Conservation (phyloP, 2,113 vertebrate genomes). For the Calidris pygmaea region DNA sequence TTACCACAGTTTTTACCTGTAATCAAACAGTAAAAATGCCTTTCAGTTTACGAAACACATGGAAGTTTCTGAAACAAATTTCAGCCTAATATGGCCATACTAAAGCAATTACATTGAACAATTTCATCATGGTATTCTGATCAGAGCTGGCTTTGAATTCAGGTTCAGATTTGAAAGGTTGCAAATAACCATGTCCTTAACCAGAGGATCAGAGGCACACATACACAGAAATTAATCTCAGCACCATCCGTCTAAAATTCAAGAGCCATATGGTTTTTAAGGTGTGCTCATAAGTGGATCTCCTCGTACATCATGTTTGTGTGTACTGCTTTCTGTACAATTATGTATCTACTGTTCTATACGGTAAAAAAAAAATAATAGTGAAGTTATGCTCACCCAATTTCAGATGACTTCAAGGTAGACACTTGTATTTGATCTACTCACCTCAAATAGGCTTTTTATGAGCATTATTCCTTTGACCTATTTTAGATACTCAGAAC, state of each 20-base stretch:
- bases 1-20: not conserved
- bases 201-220: not conserved
- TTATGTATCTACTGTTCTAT: not conserved
- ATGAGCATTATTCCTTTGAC: not conserved
- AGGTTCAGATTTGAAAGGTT: not conserved
- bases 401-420: not conserved
- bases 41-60: not conserved
- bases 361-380: not conserved
- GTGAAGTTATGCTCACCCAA: not conserved
- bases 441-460: not conserved
- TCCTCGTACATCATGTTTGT: rapidly evolving
- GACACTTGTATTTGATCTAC: not conserved
- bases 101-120: not conserved
- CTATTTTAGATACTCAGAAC: not conserved
- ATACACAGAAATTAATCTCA: not conserved
- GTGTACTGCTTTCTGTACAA: not conserved
- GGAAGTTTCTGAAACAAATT: not conserved
- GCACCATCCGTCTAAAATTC: not conserved
- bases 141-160: not conserved
- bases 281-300: not conserved
- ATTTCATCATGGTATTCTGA: not conserved
- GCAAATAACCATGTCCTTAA: not conserved
- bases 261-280: not conserved
- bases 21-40: not conserved
- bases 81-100: not conserved